Percentiles rank a stretch among this genome's conserved stretches.
Conservation (phyloP, 92 coral and sea anemone species). For the Scolanthus callimorphus region DNA sequence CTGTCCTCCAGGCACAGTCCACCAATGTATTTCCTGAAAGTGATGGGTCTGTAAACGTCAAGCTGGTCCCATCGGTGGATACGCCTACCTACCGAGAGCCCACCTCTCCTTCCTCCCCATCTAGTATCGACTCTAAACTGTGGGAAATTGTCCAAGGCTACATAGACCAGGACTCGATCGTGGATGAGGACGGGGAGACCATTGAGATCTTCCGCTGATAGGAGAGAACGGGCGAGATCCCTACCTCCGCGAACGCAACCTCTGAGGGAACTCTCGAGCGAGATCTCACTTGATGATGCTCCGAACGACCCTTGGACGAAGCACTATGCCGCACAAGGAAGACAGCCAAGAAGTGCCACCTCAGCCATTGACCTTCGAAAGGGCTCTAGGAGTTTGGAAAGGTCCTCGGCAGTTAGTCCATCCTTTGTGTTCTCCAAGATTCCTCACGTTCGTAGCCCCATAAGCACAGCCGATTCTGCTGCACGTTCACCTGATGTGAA, state of each 20-base stretch:
- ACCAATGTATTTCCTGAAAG: background rate
- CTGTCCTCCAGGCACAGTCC: conserved; percentile 8
- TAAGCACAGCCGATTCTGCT: conserved; percentile 3
- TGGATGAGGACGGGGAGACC: conserved; percentile 2
- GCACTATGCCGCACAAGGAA: too few relatives aligned
- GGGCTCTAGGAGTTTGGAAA: conserved; percentile 5
- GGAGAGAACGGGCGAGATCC: conserved; percentile 31
- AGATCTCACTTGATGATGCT: conserved; percentile 10
- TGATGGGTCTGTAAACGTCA: conserved; percentile 20
- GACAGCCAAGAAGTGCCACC: too few relatives aligned
- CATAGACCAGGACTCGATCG: conserved; percentile 18
- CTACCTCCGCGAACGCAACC: conserved; percentile 28
- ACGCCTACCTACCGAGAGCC: background rate
- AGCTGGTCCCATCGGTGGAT: conserved; percentile 7
- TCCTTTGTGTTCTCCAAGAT: conserved; percentile 44
- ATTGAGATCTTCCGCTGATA: conserved; percentile 6
- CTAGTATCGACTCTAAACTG: conserved; percentile 18
- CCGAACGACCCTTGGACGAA: conserved; percentile 60
- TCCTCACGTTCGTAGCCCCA: conserved; percentile 49
- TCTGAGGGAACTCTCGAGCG: conserved; percentile 17
- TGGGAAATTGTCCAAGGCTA: conserved; percentile 42
- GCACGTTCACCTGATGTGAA: background rate
- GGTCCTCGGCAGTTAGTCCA: conserved; percentile 7
- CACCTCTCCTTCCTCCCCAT: conserved; percentile 15
- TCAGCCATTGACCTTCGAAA: background rate